Evolutionary conservation across 2,113 vertebrate species (phyloP).

Genomic region (Psittacula cyanocephala): DNA sequence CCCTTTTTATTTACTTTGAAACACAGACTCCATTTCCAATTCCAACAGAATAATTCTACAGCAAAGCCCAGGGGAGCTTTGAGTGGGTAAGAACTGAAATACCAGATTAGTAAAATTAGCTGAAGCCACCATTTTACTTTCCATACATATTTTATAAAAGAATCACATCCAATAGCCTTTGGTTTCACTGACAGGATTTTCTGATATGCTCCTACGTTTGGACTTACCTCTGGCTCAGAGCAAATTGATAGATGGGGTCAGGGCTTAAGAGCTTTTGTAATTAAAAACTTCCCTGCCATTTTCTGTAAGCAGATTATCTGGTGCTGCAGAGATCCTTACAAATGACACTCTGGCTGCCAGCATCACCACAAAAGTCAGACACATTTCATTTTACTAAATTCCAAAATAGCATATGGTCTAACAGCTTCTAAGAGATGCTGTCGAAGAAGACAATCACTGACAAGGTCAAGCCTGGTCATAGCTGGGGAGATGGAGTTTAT

Average conservation of each 20-base stretch:
- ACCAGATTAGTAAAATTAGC: background rate
- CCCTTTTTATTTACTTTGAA: background rate
- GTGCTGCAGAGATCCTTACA: background rate
- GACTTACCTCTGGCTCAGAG: background rate
- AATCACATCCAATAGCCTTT: background rate
- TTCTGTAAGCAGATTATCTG: background rate
- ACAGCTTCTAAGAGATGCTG: background rate
- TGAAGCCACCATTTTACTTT: background rate
- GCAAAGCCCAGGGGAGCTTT: background rate
- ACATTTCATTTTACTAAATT: background rate
- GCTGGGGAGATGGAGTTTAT: background rate
- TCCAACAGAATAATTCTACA: background rate
- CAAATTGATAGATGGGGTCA: background rate
- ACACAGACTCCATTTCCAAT: background rate
- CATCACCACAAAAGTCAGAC: background rate
- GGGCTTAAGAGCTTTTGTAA: background rate
- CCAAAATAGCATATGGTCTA: background rate
- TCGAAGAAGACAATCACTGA: background rate
- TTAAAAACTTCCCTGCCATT: background rate
- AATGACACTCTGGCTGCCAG: background rate
- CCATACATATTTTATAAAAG: background rate
- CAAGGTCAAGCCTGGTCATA: background rate
- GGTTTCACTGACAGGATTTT: background rate
- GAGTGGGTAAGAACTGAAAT: background rate
- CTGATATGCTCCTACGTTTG: background rate